Conservation (phyloP, 2,113 vertebrate genomes). For the Python bivittatus region DNA sequence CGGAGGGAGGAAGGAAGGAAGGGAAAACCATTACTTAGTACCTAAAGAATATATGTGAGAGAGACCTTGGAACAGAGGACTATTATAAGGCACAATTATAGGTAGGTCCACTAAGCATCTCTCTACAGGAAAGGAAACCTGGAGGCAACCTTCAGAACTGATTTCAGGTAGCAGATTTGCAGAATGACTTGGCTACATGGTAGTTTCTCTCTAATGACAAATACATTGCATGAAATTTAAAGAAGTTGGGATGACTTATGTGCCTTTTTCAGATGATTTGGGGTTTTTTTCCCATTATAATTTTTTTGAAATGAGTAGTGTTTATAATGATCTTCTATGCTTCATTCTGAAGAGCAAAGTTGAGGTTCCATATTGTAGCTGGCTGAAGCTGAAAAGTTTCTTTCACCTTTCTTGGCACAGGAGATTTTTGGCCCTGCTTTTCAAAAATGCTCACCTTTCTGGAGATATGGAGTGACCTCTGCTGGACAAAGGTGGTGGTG, state of each 20-base stretch:
- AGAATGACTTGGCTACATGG: neutral
- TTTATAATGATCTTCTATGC: neutral
- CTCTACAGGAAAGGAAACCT: neutral
- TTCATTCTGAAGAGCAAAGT: neutral
- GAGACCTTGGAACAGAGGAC: neutral
- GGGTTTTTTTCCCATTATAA: neutral
- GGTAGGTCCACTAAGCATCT: neutral
- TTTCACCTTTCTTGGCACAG: neutral
- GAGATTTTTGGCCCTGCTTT: neutral
- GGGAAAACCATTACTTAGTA: neutral
- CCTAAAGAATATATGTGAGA: neutral
- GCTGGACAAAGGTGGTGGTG: neutral
- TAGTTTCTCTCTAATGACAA: neutral
- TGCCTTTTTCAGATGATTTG: neutral
- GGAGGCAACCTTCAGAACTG: neutral
- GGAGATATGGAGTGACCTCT: neutral
- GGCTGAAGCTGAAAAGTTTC: neutral
- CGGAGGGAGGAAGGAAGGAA: too few relatives aligned
- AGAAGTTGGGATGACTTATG: neutral
- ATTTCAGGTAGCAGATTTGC: neutral
- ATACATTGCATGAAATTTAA: neutral
- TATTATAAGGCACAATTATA: neutral
- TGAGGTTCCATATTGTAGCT: neutral
- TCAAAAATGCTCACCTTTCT: conserved; percentile 7
- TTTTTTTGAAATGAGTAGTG: neutral